These are phyloP conservation scores for Synanthedon vespiformis DNA, from an alignment of 2,888 invertebrate genomes.

Conservation along the genomic window DNA sequence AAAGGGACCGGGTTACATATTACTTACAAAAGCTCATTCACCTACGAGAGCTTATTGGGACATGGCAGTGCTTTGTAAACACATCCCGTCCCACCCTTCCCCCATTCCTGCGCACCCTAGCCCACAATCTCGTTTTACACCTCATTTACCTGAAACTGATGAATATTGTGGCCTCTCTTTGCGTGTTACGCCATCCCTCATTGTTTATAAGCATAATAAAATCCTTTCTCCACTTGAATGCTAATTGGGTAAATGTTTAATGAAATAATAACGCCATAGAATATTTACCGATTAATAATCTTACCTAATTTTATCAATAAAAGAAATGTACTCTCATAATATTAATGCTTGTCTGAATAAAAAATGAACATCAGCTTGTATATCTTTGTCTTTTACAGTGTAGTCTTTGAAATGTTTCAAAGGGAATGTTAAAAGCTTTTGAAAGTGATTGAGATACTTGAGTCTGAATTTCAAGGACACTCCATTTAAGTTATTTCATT, in stretches of 20 bases:
- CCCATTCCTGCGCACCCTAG: background rate
- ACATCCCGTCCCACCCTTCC: background rate
- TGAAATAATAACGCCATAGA: too few species aligned
- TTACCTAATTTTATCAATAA: too few species aligned
- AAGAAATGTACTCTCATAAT: too few species aligned
- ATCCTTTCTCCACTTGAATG: background rate
- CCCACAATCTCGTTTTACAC: slow-evolving; percentile 3
- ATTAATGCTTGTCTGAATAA: background rate
- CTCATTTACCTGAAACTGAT: slow-evolving; percentile 1
- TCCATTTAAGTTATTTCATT: too few species aligned
- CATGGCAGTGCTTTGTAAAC: background rate
- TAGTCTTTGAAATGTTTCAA: background rate
- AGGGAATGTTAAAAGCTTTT: background rate
- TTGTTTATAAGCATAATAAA: background rate
- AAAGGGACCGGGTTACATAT: too few species aligned
- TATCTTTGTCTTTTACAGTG: background rate
- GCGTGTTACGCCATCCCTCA: background rate
- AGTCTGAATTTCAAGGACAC: background rate
- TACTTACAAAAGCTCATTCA: background rate
- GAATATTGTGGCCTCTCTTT: background rate
- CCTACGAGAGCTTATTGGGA: background rate
- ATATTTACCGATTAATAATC: too few species aligned
- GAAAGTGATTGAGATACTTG: background rate
- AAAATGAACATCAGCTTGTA: background rate
- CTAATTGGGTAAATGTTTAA: too few species aligned